Evolutionary conservation across 1,140 invertebrate genomes (phyloP), one percentile per base, ranked within the genome.

Genomic region (Magallana gigas): DNA sequence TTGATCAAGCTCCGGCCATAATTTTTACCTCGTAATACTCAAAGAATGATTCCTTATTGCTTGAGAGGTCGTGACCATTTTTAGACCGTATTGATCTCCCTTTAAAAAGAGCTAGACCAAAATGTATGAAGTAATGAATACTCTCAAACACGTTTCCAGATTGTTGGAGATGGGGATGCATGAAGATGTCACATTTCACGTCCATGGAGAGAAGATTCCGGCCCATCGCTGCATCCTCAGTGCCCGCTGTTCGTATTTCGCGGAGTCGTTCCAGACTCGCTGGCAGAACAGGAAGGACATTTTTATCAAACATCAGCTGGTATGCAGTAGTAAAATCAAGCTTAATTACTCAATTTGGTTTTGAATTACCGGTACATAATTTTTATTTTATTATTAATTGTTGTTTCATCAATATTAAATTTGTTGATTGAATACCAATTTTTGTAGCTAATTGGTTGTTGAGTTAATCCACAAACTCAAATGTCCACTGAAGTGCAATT

Each of bases 181-280:
- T 85, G 91, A 91, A 68, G 95, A 96, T 91, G 92, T 95, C 7
- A 93, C 91, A 36, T 96, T 96, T 91, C 84, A 93, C 83, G 93
- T 95, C 0, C 94, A 95, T 87, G 94, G 93, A 12, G 88, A 94
- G 62, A 85, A 85, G 23, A 94, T 96, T 84, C 90, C 92, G 6
- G 94, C 94, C 12, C 96, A 96, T 90, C 90, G 94, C 36, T 95
- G 95, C 90, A 93, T 96, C 58, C 91, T 96, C 48, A 90, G 93
- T 57, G 94, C 94, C 12, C 91, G 96, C 16, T 95, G 93, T 86
- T 85, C 91, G 4, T 96, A 96, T 91, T 96, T 96, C 90, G 91
- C 93, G 56, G 92, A 94, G 7, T 90, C 95, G 88, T 95, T 96
- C 84, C 86, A 92, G 57, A 92, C 91, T 5, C 93, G 94, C 83